A percentile compares a stretch with the other conserved stretches of the same genome.
These are phyloP conservation scores for Oreochromis niloticus DNA, from an alignment of 2,113 vertebrate species.

Conservation along the genomic window DNA sequence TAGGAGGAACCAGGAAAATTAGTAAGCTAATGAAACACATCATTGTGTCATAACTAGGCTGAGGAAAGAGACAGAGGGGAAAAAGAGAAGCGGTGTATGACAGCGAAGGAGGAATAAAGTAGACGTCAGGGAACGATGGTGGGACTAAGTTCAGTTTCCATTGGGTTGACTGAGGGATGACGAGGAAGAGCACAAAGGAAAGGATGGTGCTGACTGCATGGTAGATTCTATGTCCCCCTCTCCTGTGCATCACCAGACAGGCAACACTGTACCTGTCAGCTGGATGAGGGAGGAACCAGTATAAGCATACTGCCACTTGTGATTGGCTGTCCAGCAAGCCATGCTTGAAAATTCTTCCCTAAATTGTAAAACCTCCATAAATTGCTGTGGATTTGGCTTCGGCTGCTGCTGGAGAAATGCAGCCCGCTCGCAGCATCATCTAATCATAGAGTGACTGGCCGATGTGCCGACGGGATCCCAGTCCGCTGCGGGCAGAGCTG, in stretches of 20 bases:
- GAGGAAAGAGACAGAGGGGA: background rate
- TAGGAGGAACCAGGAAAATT: background rate
- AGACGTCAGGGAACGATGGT: background rate
- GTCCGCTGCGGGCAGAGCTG: slow-evolving; percentile 7
- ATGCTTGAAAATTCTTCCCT: slow-evolving; percentile 31
- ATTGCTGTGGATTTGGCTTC: slow-evolving; percentile 1
- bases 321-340: slow-evolving; percentile 52
- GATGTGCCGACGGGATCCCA: slow-evolving; percentile 25
- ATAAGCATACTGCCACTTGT: slow-evolving; percentile 50
- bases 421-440: background rate
- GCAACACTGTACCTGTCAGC: slow-evolving; percentile 56
- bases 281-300: slow-evolving; percentile 49
- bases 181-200: background rate
- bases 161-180: background rate
- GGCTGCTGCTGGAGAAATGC: background rate
- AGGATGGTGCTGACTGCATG: background rate
- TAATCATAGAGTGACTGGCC: slow-evolving; percentile 30
- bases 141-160: background rate
- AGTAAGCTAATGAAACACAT: background rate
- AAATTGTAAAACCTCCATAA: slow-evolving; percentile 13
- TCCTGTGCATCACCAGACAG: background rate
- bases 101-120: background rate
- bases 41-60: background rate
- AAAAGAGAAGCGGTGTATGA: background rate
- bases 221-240: background rate